Evolutionary conservation across 2,888 invertebrate genomes (phyloP).

Genomic region (Latheticus oryzae): DNA sequence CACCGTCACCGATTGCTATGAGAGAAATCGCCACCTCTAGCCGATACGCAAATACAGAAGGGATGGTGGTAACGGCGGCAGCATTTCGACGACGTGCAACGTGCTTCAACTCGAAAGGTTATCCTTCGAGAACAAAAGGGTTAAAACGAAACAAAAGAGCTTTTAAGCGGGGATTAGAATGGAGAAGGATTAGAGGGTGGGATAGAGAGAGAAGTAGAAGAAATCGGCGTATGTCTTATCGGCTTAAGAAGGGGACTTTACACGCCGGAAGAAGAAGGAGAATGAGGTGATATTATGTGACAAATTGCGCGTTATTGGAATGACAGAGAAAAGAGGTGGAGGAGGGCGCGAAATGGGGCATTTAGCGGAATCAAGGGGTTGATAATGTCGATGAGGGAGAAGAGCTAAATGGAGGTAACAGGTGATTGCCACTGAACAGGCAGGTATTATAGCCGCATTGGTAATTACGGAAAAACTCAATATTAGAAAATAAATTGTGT

Average conservation of each 20-base stretch:
- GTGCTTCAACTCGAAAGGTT: slow-evolving; percentile 56
- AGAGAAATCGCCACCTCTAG: slow-evolving; percentile 21
- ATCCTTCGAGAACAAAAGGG: slow-evolving; percentile 61
- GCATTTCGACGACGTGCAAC: slow-evolving; percentile 38
- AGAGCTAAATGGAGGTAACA: no score
- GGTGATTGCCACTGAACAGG: no score
- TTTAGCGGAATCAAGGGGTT: slow-evolving; percentile 61
- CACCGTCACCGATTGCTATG: slow-evolving; percentile 5
- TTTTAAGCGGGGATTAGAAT: slow-evolving; percentile 63
- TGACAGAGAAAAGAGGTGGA: slow-evolving; percentile 40
- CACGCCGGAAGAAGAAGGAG: slow-evolving; percentile 32
- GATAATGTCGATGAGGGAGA: slow-evolving; percentile 37
- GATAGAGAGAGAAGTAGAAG: slow-evolving; percentile 21
- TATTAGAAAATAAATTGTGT: no score
- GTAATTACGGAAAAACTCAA: no score
- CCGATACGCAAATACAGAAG: slow-evolving; percentile 29
- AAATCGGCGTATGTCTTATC: slow-evolving; percentile 39
- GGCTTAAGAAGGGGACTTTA: slow-evolving; percentile 37
- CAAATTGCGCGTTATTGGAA: slow-evolving; percentile 64
- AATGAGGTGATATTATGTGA: slow-evolving; percentile 61
- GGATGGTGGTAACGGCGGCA: slow-evolving; percentile 21
- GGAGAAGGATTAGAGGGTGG: slow-evolving; percentile 52
- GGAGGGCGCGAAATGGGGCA: slow-evolving; percentile 62
- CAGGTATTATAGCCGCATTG: no score
- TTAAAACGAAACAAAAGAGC: slow-evolving; percentile 64